Base-by-base conservation (phyloP, 2,797 vertebrate species). In the Pristis pectinata region DNA sequence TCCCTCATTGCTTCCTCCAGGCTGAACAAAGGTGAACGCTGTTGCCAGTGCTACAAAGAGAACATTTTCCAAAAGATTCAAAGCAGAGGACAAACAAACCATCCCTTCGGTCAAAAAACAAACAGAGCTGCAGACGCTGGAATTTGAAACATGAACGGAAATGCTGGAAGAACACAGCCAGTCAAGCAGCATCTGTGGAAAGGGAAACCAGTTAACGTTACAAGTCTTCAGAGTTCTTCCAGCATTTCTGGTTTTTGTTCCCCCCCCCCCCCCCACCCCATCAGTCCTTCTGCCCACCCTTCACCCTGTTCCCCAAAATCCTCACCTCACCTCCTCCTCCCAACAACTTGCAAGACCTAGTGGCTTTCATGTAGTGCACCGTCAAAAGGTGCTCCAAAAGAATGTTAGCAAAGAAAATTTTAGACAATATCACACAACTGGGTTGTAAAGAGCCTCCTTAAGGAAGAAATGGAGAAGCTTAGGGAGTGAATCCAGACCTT, bases 21-120 rank as follows among this genome's bases (percentile, higher is more conserved):
- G 94, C 96, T 96, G 93, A 97, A 95, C 0, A 96, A 95, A 8
- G 98, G 96, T 94, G 97, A 98, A 95, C 98, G 98, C 15, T 82
- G 37, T 56, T 96, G 95, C 99, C 98, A 99, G 85, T 97, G 97
- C 99, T 99, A n/a, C 13, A 41, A 95, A 61, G 49, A 72, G 2
- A 30, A 70, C 19, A n/a, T 80, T 61, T 77, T 59, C 67, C 92
- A 34, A 94, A 41, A 44, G 53, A 94, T 41, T 17, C 13, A 89
- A 0, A 5, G 17, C 83, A 41, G n/a, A 24, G 77, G 92, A 94
- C 79, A 41, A 44, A 82, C 37, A 41, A 41, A 37, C 37, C 77
- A 49, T 22, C 79, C 6, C 70, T 27, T 27, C 70, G 72, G 24
- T 72, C 24, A 22, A 19, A 72, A 72, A 72, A 72, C 5, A 72